Evolutionary conservation across 53 echinoderm and acorn worm genomes (phyloP).

Genomic region (Mesocentrotus franciscanus): DNA sequence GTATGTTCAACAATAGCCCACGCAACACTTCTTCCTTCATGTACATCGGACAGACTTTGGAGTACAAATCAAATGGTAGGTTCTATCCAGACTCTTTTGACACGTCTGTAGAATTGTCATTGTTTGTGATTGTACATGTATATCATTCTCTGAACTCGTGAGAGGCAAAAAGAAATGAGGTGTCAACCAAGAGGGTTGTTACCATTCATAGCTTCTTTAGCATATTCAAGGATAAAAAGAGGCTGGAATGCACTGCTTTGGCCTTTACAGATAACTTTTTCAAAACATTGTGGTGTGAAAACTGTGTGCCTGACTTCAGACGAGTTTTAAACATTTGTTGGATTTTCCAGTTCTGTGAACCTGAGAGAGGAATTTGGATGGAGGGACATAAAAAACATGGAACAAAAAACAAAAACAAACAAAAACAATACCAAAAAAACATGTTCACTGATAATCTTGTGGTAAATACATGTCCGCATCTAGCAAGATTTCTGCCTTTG

Average conservation of each 20-base stretch:
- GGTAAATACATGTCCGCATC: background rate
- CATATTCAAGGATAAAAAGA: background rate
- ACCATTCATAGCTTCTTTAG: background rate
- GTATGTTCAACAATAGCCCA: conserved; percentile 11
- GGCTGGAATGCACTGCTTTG: background rate
- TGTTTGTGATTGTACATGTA: background rate
- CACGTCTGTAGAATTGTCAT: background rate
- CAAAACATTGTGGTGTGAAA: background rate
- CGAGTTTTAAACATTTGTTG: background rate
- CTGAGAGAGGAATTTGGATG: background rate
- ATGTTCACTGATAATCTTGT: background rate
- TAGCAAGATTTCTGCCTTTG: background rate
- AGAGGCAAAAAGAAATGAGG: background rate
- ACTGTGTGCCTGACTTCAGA: background rate
- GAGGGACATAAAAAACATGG: background rate
- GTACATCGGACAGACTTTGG: background rate
- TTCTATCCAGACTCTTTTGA: background rate
- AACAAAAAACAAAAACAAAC: background rate
- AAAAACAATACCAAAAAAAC: background rate
- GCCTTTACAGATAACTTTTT: background rate
- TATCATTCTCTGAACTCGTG: background rate
- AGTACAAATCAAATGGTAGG: background rate
- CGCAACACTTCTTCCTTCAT: background rate
- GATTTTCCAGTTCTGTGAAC: background rate
- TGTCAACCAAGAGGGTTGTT: background rate